Conservation (phyloP, 2,888 invertebrate species). For the Argynnis bischoffii region DNA sequence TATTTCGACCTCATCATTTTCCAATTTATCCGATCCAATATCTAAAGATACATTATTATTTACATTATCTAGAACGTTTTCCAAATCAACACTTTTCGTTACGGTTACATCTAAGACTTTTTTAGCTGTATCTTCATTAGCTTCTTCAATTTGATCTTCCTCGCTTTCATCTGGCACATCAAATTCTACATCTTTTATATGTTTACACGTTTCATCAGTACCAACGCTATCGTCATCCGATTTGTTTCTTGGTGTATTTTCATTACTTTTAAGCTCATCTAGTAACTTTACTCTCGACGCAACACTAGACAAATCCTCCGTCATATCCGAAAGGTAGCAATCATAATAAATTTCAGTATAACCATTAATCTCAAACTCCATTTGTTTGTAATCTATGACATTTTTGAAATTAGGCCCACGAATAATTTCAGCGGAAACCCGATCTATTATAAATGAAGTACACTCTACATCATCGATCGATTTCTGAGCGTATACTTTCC, state of each 20-base stretch:
- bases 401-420: conserved; percentile 69
- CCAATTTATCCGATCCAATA: conserved; percentile 44
- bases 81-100: conserved; percentile 6
- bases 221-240: conserved; percentile 43
- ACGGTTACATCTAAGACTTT: conserved; percentile 8
- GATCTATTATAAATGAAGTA: conserved; percentile 67
- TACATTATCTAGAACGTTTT: conserved; percentile 8
- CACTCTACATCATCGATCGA: conserved; percentile 53
- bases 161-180: conserved; percentile 26
- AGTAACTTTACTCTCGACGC: conserved; percentile 67
- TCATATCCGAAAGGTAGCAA: conserved; percentile 58
- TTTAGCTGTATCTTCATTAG: conserved; percentile 1
- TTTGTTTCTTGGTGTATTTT: conserved; percentile 52
- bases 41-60: conserved; percentile 12
- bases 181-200: conserved; percentile 31
- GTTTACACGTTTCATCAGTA: conserved; percentile 25
- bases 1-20: conserved; percentile 34
- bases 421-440: conserved; percentile 69
- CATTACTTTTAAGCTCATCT: conserved; percentile 58
- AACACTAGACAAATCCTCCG: conserved; percentile 64
- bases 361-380: conserved; percentile 71
- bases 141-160: conserved; percentile 29
- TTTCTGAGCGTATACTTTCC: conserved; percentile 70
- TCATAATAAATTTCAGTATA: conserved; percentile 72
- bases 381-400: conserved; percentile 68